Evolutionary conservation across 1,140 invertebrate genomes (phyloP), one percentile per base, ranked within the genome.

Genomic region (Macrocentrus cingulum): DNA sequence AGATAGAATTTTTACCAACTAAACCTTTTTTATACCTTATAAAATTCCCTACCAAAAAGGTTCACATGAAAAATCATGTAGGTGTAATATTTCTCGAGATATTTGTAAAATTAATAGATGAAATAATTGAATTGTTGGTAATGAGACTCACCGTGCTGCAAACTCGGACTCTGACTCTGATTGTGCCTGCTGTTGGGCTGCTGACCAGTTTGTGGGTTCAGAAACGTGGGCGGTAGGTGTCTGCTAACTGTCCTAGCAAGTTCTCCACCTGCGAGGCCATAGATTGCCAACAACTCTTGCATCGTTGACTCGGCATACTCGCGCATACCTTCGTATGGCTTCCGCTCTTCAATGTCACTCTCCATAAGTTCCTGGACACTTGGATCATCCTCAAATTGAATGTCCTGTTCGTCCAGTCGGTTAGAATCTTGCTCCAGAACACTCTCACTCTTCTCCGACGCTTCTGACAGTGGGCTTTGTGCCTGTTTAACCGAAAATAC

Each of bases 241-340:
- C 75, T 73, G 61, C 72, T 77, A 56, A 81, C 71, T 56, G 76
- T 71, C 61, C 82, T 82, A 11, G 76, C 71, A 53, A 80, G 64
- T 67, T 83, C 81, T 36, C 71, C 71, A 61, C 81, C 77, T 25
- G 76, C 75, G 22, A 82, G 64, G 1, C 84, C 84, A 65, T 85
- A 86, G 59, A 86, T 82, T 48, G 83, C 83, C 22, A 86, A 66
- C 4, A 87, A 73, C 71, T 86, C 85, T 64, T 86, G 84, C 84
- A 86, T 85, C 13, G 84, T 84, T 42, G 78, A 82, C 63, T 86
- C 84, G 1, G 83, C 83, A 76, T 84, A 86, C 65, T 86, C 84
- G 56, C 81, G 80, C 72, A 85, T 81, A 20, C 76, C 76, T 39
- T 77, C 74, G 46, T 74, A 74, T 2, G 77, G 76, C 49, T 72